Conservation (phyloP, 2,797 vertebrate species). For the Merluccius polli region DNA sequence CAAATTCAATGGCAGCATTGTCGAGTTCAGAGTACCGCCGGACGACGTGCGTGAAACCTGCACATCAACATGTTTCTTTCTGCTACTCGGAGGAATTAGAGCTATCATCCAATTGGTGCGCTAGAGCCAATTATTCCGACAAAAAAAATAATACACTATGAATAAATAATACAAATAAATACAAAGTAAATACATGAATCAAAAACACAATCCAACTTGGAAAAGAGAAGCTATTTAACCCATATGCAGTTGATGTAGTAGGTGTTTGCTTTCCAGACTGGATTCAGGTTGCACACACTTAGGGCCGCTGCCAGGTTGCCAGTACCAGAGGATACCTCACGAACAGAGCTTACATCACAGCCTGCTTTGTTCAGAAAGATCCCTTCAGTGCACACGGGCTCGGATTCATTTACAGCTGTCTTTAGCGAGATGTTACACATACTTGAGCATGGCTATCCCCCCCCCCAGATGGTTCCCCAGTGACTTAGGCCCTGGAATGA, state of each 20-base stretch:
- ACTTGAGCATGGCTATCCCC: slow-evolving; percentile 42
- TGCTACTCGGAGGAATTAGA: slow-evolving; percentile 26
- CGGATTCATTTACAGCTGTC: slow-evolving; percentile 25
- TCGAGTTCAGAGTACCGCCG: neutral
- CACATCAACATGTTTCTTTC: slow-evolving; percentile 14
- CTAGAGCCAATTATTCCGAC: slow-evolving; percentile 22
- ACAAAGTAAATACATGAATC: neutral
- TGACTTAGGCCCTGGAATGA: slow-evolving; percentile 24
- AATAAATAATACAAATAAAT: neutral
- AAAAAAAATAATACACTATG: slow-evolving; percentile 11
- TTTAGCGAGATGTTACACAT: slow-evolving; percentile 45
- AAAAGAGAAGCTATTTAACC: neutral
- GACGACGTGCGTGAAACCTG: slow-evolving; percentile 9
- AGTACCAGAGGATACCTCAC: slow-evolving; percentile 55
- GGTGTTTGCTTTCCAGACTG: slow-evolving; percentile 24
- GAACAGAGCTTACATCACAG: slow-evolving; percentile 50
- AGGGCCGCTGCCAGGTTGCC: slow-evolving; percentile 34
- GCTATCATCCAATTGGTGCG: slow-evolving; percentile 28
- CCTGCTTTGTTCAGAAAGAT: slow-evolving; percentile 41
- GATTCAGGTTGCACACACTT: slow-evolving; percentile 41
- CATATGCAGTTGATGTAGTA: neutral
- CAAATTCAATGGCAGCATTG: slow-evolving; percentile 4
- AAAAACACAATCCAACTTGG: neutral
- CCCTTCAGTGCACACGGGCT: slow-evolving; percentile 33
- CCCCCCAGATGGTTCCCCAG: slow-evolving; percentile 44